These are phyloP conservation scores for Apteryx owenii DNA, from an alignment of 2,113 vertebrate genomes.

Conservation along the genomic window DNA sequence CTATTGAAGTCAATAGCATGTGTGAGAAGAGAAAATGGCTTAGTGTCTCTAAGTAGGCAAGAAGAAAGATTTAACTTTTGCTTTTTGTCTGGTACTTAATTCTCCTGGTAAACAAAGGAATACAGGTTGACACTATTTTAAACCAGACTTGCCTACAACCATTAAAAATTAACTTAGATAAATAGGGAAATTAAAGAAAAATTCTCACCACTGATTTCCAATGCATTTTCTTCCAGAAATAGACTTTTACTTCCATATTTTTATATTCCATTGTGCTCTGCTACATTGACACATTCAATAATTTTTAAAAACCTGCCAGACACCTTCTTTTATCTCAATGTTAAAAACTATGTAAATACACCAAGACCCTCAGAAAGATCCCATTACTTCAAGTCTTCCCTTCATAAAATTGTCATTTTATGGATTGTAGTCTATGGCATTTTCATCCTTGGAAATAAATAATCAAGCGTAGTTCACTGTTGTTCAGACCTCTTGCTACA, in stretches of 20 bases:
- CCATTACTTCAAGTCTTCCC: neutral
- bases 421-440: neutral
- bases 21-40: neutral
- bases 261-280: neutral
- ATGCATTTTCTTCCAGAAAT: neutral
- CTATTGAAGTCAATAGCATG: neutral
- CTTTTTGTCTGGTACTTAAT: neutral
- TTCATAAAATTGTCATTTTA: neutral
- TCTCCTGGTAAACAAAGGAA: neutral
- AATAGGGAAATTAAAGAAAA: neutral
- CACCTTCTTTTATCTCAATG: neutral
- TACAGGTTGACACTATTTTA: neutral
- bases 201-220: neutral
- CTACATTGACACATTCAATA: neutral
- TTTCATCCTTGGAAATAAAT: neutral
- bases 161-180: neutral
- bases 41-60: neutral
- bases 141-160: neutral
- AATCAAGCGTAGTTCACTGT: neutral
- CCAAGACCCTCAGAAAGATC: neutral
- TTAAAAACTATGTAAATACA: neutral
- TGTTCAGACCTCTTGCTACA: neutral
- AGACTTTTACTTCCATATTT: neutral
- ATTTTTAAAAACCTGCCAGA: neutral
- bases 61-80: neutral